Percentiles rank a stretch among this genome's conserved stretches.
Conservation (phyloP, 30 jellyfish, hydroid and myxozoan genomes). For the Turritopsis dohrnii region DNA sequence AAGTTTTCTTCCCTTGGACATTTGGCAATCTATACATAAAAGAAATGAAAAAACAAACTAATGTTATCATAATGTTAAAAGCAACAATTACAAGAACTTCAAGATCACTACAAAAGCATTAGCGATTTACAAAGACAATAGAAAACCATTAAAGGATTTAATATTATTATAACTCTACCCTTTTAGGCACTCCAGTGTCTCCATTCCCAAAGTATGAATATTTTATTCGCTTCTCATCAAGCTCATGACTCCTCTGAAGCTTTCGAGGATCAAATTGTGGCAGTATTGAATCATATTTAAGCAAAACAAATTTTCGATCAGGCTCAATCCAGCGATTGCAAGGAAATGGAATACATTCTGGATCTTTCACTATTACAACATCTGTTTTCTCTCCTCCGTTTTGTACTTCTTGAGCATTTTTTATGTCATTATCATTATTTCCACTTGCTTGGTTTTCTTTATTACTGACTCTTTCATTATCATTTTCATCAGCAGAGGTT, state of each 20-base stretch:
- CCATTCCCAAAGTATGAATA: slow-evolving; percentile 38
- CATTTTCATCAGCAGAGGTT: background rate
- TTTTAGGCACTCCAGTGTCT: slow-evolving; percentile 75
- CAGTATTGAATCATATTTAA: slow-evolving; percentile 59
- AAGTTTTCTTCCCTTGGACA: slow-evolving; percentile 87
- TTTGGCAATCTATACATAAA: slow-evolving; percentile 37
- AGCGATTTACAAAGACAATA: no score
- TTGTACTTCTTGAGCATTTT: background rate
- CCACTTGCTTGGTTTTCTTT: background rate
- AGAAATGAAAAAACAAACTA: no score
- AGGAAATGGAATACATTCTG: slow-evolving; percentile 41
- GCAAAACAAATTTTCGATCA: slow-evolving; percentile 28
- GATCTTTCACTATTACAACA: background rate
- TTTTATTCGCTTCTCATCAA: slow-evolving; percentile 49
- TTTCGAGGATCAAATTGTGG: slow-evolving; percentile 83
- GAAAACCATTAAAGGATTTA: no score
- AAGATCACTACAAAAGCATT: no score
- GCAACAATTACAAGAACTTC: background rate
- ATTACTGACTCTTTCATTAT: background rate
- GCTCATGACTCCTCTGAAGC: slow-evolving; percentile 63
- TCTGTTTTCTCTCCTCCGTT: background rate
- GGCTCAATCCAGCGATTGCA: slow-evolving; percentile 89
- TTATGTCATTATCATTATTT: slow-evolving; percentile 7
- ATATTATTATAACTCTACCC: slow-evolving; percentile 26
- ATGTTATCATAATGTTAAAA: no score